Base-by-base conservation (phyloP, 2,797 vertebrate genomes). In the Crocidura indochinensis region DNA sequence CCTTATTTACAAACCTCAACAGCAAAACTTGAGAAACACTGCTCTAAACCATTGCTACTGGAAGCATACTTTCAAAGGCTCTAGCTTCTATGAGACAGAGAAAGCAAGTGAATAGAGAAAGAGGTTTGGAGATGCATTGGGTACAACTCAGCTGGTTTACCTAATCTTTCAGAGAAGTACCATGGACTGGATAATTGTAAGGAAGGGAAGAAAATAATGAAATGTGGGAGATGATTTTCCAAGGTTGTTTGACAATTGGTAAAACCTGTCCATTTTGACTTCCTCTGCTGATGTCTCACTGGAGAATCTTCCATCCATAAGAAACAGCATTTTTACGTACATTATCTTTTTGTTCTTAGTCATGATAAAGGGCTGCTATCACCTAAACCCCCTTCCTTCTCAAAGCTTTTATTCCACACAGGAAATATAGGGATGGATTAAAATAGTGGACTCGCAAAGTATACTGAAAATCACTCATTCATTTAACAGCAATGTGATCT, bases 281-380 rank as follows among this genome's bases (percentile, higher is more conserved):
- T 73, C 46, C 26, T 29, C 22, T 49, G 20, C 26, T 46, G 49
- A 65, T 9, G 64, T 81, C 73, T 92, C 91, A 75, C 53, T 74
- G 51, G 69, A 95, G 62, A n/a, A 56, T 6, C 24, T 76, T 27
- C 81, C 47, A 19, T 19, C n/a, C 46, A 85, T 77, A 60, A 90
- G 84, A 67, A 68, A 56, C 26, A 44, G 22, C 64, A 60, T 29
- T 11, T 65, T 53, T 46, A 8, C 47, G 62, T 69, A 38, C 87
- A 75, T 20, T 60, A 4, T 46, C 53, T 44, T 29, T 47, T 49
- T 46, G 74, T 75, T 10, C 19, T 86, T 44, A 29, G 77, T 22
- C 77, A 62, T 20, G 24, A 26, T 60, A 44, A 87, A 60, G 26
- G 11, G 29, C 69, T 8, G 44, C 27, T 38, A 47, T 82, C n/a